A percentile compares a stretch with the other conserved stretches of the same genome.
These are phyloP conservation scores for Omphaloscelis lunosa DNA, from an alignment of 2,888 invertebrate genomes.

Conservation along the genomic window DNA sequence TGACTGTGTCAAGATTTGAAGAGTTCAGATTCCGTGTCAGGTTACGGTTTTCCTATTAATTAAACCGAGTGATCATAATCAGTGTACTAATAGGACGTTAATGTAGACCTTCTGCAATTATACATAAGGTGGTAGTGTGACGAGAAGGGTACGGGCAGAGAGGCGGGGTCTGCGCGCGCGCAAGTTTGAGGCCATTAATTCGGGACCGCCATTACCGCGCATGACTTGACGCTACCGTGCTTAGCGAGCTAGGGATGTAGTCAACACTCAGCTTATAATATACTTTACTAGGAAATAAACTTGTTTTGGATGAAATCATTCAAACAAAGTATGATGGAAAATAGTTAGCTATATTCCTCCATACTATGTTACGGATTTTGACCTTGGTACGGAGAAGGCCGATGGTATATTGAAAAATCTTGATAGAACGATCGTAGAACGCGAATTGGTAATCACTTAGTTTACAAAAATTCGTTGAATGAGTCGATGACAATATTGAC, in stretches of 20 bases:
- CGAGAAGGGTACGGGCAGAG: constrained; percentile 3
- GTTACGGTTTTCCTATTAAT: no score
- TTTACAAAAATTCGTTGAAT: not conserved
- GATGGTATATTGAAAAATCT: not conserved
- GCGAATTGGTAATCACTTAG: not conserved
- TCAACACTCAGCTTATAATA: not conserved
- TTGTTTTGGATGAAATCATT: not conserved
- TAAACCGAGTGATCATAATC: no score
- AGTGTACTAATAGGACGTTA: no score
- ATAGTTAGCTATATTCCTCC: not conserved
- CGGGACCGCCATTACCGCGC: constrained; percentile 77
- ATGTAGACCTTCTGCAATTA: not conserved
- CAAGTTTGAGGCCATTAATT: constrained; percentile 69
- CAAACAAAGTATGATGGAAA: not conserved
- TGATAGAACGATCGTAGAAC: not conserved
- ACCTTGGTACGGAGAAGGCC: not conserved
- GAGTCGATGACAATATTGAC: not conserved
- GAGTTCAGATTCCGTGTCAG: no score
- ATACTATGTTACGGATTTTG: not conserved
- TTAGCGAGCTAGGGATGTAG: constrained; percentile 65
- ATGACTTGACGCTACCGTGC: constrained; percentile 78
- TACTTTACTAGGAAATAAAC: not conserved
- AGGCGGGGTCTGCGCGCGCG: constrained; percentile 47
- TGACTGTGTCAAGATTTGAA: no score
- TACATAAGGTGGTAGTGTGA: not conserved